Conservation (phyloP, 2,888 invertebrate species). For the Chloroclystis v-ata region DNA sequence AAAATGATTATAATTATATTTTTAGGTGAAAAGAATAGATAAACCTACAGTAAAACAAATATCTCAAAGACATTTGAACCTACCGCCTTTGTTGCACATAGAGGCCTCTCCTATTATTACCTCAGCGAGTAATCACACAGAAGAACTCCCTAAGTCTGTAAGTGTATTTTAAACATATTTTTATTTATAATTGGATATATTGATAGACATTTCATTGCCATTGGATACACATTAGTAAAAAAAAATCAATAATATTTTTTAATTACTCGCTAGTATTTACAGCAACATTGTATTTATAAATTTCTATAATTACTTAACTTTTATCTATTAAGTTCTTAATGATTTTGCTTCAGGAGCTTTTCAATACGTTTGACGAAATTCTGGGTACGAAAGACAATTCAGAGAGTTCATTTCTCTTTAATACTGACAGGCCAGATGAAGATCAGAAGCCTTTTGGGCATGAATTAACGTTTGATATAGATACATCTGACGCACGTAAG, state of each 20-base stretch:
- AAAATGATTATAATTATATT: too few relatives aligned
- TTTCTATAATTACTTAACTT: too few relatives aligned
- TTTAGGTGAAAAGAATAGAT: slow-evolving; percentile 8
- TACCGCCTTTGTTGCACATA: slow-evolving; percentile 9
- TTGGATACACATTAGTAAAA: too few relatives aligned
- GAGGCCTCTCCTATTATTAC: slow-evolving; percentile 3
- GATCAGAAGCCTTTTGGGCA: slow-evolving; percentile 11
- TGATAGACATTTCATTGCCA: too few relatives aligned
- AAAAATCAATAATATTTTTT: too few relatives aligned
- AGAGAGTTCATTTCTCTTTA: background rate
- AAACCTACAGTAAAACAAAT: slow-evolving; percentile 1
- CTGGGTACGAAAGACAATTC: slow-evolving; percentile 6
- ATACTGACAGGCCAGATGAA: background rate
- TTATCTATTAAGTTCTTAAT: too few relatives aligned
- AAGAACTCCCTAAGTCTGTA: slow-evolving; percentile 3
- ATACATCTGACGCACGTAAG: slow-evolving; percentile 13
- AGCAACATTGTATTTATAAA: too few relatives aligned
- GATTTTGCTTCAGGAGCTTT: slow-evolving; percentile 5
- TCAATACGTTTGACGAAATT: slow-evolving; percentile 9
- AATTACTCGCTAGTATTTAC: too few relatives aligned
- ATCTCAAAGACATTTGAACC: slow-evolving; percentile 7
- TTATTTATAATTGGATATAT: too few relatives aligned
- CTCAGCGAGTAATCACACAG: background rate
- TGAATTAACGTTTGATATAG: slow-evolving; percentile 13
- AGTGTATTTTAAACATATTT: background rate